Conservation (phyloP, 2,888 invertebrate genomes). For the Drosophila austrosaltans region DNA sequence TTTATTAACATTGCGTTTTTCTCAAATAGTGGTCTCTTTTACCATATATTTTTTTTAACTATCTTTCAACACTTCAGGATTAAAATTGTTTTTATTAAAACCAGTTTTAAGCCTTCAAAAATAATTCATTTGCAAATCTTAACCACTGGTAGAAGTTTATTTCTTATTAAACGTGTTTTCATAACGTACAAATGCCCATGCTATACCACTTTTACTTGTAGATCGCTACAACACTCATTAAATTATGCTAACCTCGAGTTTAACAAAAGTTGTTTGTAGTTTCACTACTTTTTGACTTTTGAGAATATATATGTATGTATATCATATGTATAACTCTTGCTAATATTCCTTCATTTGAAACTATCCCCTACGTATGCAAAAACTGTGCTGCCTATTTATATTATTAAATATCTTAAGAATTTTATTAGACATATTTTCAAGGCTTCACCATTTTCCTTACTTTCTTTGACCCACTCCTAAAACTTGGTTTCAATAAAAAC, state of each 20-base stretch:
- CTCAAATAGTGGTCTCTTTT: too few species aligned
- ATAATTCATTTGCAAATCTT: too few species aligned
- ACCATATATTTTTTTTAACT: too few species aligned
- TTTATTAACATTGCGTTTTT: too few species aligned
- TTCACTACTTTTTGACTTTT: background rate
- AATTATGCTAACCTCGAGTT: background rate
- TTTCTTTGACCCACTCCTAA: background rate
- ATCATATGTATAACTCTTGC: background rate
- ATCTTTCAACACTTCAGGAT: too few species aligned
- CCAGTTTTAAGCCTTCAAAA: too few species aligned
- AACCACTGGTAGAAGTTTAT: too few species aligned
- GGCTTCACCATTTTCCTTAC: background rate
- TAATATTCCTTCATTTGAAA: background rate
- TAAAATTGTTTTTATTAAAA: too few species aligned
- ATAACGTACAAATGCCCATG: too few species aligned
- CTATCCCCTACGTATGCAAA: background rate
- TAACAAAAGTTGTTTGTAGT: background rate
- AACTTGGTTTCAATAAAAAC: constrained; percentile 1
- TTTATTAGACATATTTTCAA: background rate
- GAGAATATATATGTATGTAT: background rate
- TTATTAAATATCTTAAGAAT: background rate
- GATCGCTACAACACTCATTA: too few species aligned
- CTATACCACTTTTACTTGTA: too few species aligned
- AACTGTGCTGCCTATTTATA: background rate
- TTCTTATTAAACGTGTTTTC: too few species aligned